Conservation (phyloP, 1,140 invertebrate species). For the Armadillidium nasatum region DNA sequence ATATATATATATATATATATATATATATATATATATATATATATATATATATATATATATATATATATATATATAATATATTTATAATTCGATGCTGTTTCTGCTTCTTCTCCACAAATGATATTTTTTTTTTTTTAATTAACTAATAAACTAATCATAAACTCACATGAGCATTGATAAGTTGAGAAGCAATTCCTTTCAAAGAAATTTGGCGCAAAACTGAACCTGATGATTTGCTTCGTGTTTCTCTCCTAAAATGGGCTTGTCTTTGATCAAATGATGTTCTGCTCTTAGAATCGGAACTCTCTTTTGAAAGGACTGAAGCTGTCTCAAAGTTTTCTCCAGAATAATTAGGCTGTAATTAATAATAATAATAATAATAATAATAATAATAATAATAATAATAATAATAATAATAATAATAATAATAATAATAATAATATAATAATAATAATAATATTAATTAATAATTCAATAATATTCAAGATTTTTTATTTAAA, state of each 20-base stretch:
- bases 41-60: too few relatives aligned
- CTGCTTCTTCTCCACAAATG: slow-evolving; percentile 1
- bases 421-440: background rate
- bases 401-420: background rate
- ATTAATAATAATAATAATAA: slow-evolving; percentile 1
- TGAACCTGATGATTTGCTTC: slow-evolving; percentile 56
- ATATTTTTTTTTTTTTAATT: background rate
- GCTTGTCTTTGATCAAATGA: slow-evolving; percentile 44
- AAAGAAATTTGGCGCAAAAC: slow-evolving; percentile 74
- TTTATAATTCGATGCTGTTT: background rate
- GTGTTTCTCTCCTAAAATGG: slow-evolving; percentile 45
- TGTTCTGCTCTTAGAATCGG: slow-evolving; percentile 47
- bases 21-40: too few relatives aligned
- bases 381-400: background rate
- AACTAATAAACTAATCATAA: slow-evolving; percentile 9
- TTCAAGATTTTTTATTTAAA: too few relatives aligned
- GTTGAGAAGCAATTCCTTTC: slow-evolving; percentile 77
- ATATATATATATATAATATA: too few relatives aligned
- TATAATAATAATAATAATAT: background rate
- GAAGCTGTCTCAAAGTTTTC: slow-evolving; percentile 50
- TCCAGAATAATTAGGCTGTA: slow-evolving; percentile 42
- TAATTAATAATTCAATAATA: too few relatives aligned
- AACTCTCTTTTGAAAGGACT: slow-evolving; percentile 47
- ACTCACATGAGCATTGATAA: slow-evolving; percentile 71
- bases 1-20: too few relatives aligned